Evolutionary conservation across 1,140 invertebrate genomes (phyloP).

Genomic region (Drosophila ficusphila): DNA sequence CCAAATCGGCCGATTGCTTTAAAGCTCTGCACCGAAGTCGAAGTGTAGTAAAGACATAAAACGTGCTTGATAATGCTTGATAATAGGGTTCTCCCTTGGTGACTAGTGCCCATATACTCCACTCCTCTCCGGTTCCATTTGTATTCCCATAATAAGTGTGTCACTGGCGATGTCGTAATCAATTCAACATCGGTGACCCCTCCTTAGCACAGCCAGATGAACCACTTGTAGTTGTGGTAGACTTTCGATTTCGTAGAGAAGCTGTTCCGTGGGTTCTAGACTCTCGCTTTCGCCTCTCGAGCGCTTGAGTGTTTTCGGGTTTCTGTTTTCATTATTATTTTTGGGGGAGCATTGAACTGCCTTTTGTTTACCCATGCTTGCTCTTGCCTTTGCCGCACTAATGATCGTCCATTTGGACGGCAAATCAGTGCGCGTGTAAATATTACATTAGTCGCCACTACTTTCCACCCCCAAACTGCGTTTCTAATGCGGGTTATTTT

Average conservation of each 20-base stretch:
- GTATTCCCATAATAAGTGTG: constrained; percentile 20
- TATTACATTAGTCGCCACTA: constrained; percentile 66
- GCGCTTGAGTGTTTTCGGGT: constrained; percentile 26
- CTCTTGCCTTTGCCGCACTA: constrained; percentile 18
- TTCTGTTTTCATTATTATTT: constrained; percentile 15
- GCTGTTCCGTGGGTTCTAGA: constrained; percentile 46
- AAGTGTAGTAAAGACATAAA: constrained; percentile 39
- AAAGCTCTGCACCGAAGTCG: constrained; percentile 23
- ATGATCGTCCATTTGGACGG: constrained; percentile 25
- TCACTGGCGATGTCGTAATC: constrained; percentile 49
- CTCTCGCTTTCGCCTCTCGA: constrained; percentile 12
- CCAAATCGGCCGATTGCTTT: not conserved
- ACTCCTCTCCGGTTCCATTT: constrained; percentile 3
- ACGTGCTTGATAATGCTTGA: constrained; percentile 3
- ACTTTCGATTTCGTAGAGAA: constrained; percentile 68
- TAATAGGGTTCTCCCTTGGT: constrained; percentile 4
- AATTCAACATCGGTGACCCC: constrained; percentile 55
- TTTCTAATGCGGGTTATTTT: constrained; percentile 2
- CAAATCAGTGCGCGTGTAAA: constrained; percentile 59
- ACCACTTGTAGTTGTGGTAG: constrained; percentile 60
- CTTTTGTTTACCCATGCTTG: constrained; percentile 9
- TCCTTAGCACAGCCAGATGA: constrained; percentile 14
- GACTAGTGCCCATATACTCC: not conserved
- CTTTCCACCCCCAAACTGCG: not conserved
- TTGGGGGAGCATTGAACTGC: constrained; percentile 57